phyloP scores from a whole-genome alignment of 35 echinoderm and acorn worm species.

The Strongylocentrotus purpuratus region DNA sequence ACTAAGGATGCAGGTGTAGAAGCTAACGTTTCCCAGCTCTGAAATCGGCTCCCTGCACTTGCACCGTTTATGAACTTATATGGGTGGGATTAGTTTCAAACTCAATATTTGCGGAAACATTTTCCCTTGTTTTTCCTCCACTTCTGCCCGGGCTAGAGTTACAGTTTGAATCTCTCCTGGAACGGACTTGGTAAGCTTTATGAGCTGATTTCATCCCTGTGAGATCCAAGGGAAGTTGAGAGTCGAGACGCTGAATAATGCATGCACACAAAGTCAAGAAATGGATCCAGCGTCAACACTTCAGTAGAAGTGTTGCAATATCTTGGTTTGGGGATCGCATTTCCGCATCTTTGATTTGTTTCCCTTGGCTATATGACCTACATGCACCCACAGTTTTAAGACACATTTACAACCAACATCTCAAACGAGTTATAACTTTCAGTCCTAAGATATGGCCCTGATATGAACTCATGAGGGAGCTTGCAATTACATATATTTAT shows the following conservation, averaged over 20 bases:
- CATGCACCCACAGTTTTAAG: not conserved
- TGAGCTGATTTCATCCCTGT: not conserved
- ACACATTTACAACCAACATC: not conserved
- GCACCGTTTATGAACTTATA: constrained; percentile 27
- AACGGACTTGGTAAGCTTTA: not conserved
- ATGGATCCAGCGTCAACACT: not conserved
- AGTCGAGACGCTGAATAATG: not conserved
- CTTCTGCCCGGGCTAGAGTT: not conserved
- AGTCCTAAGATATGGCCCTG: not conserved
- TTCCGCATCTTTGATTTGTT: constrained; percentile 10
- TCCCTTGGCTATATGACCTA: constrained; percentile 7
- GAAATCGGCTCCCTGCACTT: not conserved
- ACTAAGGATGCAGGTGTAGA: not conserved
- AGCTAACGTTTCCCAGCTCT: not conserved
- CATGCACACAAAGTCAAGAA: constrained; percentile 2
- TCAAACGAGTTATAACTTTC: not conserved
- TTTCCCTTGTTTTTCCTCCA: constrained; percentile 18
- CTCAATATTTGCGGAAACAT: constrained; percentile 38
- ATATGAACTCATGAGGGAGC: no score
- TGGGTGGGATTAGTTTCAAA: constrained; percentile 18
- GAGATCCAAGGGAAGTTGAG: not conserved
- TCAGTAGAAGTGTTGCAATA: not conserved
- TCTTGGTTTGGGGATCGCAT: not conserved
- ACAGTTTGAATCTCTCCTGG: not conserved
- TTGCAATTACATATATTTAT: no score